phyloP scores from a whole-genome alignment of 2,113 vertebrate genomes.

The Lycaon pictus region DNA sequence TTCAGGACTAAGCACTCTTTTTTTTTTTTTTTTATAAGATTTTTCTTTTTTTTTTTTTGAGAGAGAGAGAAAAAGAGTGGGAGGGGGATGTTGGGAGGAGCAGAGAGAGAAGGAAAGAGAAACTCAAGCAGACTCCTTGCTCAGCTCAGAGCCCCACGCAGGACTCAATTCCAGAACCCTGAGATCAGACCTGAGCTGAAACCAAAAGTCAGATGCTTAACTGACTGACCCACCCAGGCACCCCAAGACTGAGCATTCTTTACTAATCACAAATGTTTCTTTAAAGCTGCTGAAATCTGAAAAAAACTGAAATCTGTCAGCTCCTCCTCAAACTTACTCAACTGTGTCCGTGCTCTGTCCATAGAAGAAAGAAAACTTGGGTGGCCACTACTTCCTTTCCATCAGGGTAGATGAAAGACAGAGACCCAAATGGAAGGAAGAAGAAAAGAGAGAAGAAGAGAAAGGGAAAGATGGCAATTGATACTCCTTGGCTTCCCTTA shows the following conservation, averaged over 20 bases:
- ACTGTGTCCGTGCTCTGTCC: not conserved
- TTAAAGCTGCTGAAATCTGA: not conserved
- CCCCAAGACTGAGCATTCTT: not conserved
- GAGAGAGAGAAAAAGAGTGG: not conserved
- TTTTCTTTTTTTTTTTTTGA: not conserved
- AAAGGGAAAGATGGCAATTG: not conserved
- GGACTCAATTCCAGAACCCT: not conserved
- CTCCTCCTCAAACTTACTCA: not conserved
- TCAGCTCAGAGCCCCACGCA: accelerated
- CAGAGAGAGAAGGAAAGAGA: not conserved
- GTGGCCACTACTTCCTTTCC: not conserved
- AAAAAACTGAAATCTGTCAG: not conserved
- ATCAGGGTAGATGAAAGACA: not conserved
- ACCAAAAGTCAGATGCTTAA: not conserved
- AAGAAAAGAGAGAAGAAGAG: not conserved
- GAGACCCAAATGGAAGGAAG: not conserved
- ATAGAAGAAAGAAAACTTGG: not conserved
- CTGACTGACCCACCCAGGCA: not conserved
- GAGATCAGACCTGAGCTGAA: not conserved
- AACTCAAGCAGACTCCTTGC: not conserved
- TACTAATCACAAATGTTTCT: not conserved
- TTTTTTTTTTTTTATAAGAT: not conserved
- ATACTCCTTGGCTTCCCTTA: not conserved
- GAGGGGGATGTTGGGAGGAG: not conserved
- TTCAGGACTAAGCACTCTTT: not conserved